These are phyloP conservation scores for Zaprionus davidi DNA, from an alignment of 1,140 invertebrate genomes.

Conservation along the genomic window DNA sequence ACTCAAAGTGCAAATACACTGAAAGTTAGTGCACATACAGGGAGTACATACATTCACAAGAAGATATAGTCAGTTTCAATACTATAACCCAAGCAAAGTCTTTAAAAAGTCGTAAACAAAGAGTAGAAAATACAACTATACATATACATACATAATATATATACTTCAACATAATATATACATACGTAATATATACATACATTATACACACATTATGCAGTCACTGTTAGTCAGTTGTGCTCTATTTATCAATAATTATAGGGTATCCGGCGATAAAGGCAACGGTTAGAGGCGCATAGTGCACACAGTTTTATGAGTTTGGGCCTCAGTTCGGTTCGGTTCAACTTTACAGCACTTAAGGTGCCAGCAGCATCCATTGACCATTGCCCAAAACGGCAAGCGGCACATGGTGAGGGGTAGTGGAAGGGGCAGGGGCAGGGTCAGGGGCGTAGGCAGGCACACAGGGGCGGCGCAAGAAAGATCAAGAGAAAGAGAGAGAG, in stretches of 20 bases:
- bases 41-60: no score
- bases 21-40: no score
- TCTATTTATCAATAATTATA: background rate
- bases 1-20: no score
- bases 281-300: slow-evolving; percentile 27
- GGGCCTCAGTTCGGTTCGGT: background rate
- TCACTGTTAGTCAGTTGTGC: background rate
- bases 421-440: slow-evolving; percentile 13
- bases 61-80: background rate
- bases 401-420: slow-evolving; percentile 14
- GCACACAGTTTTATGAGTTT: slow-evolving; percentile 39
- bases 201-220: no score
- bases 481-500: slow-evolving; percentile 13
- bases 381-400: slow-evolving; percentile 33
- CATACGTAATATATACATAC: no score
- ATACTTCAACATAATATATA: no score
- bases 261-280: slow-evolving; percentile 36
- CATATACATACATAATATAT: no score
- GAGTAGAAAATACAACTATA: no score
- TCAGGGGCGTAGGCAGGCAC: slow-evolving; percentile 1
- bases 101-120: no score
- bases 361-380: slow-evolving; percentile 29
- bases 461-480: slow-evolving; percentile 40
- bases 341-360: slow-evolving; percentile 29
- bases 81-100: background rate